Conservation (phyloP, 2,797 vertebrate genomes). For the Hippocampus kuda region DNA sequence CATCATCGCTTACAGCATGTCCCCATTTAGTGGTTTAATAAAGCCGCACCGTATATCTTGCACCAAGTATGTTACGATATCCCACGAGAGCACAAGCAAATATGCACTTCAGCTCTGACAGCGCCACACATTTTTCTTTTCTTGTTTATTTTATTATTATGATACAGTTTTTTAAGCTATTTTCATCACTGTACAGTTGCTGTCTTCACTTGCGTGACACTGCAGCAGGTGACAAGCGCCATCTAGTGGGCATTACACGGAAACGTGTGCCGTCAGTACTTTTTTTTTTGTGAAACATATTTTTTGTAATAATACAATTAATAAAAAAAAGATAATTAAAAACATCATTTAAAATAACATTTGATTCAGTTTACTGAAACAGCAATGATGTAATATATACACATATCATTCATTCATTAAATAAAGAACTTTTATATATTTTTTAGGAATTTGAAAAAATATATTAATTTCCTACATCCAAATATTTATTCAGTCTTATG, state of each 20-base stretch:
- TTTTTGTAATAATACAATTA: too few species aligned
- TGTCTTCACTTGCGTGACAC: constrained; percentile 9
- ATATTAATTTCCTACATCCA: too few species aligned
- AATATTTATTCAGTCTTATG: too few species aligned
- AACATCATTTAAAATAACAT: too few species aligned
- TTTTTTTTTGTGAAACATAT: too few species aligned
- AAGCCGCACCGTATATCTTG: constrained; percentile 11
- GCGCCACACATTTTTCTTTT: constrained; percentile 3
- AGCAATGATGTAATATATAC: too few species aligned
- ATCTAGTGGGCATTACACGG: constrained; percentile 51
- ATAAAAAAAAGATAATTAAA: too few species aligned
- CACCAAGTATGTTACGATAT: not conserved
- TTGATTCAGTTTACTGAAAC: too few species aligned
- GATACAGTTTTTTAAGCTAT: not conserved
- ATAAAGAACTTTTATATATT: too few species aligned
- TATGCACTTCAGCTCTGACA: constrained; percentile 20
- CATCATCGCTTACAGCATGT: constrained; percentile 8
- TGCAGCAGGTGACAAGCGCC: constrained; percentile 50
- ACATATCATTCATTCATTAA: too few species aligned
- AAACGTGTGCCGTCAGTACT: not conserved
- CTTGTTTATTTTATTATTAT: not conserved
- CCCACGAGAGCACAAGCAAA: constrained; percentile 10
- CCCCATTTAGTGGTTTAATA: constrained; percentile 10
- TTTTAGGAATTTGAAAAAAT: too few species aligned
- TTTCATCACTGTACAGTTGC: constrained; percentile 24